Conservation (phyloP, 1,140 invertebrate species). For the Nephila pilipes region DNA sequence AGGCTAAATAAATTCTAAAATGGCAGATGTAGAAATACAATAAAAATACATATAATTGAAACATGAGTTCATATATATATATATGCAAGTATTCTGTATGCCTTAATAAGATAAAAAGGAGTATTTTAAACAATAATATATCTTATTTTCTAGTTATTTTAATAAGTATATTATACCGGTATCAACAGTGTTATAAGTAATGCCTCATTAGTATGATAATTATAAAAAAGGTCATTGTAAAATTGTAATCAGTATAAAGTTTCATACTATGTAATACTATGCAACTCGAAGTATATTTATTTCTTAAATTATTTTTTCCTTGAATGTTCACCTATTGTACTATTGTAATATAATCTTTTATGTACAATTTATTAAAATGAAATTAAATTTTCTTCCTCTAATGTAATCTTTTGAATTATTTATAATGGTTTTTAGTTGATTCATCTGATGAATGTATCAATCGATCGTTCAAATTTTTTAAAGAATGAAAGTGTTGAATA, state of each 20-base stretch:
- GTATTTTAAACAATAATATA: too few species aligned
- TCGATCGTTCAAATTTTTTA: too few species aligned
- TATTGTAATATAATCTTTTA: conserved; percentile 39
- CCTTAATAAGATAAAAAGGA: too few species aligned
- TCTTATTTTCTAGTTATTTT: too few species aligned
- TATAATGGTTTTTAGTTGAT: neutral
- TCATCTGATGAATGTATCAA: neutral
- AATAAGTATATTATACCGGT: too few species aligned
- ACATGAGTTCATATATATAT: too few species aligned
- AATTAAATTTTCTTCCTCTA: conserved; percentile 42
- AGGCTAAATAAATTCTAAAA: too few species aligned
- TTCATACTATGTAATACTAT: neutral
- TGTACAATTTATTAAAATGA: conserved; percentile 39
- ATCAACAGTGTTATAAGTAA: neutral
- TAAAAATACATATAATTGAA: too few species aligned
- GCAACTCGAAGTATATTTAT: neutral
- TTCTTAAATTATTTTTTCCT: conserved; percentile 28
- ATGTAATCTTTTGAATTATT: neutral
- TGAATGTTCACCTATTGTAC: conserved; percentile 4
- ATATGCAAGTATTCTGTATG: too few species aligned
- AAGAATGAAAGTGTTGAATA: too few species aligned
- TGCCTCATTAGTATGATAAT: neutral
- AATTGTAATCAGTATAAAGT: neutral
- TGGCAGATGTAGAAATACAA: too few species aligned
- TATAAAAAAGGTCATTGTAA: neutral